These are phyloP conservation scores for Gerris lacustris DNA, from an alignment of 2,888 invertebrate species.

Conservation along the genomic window DNA sequence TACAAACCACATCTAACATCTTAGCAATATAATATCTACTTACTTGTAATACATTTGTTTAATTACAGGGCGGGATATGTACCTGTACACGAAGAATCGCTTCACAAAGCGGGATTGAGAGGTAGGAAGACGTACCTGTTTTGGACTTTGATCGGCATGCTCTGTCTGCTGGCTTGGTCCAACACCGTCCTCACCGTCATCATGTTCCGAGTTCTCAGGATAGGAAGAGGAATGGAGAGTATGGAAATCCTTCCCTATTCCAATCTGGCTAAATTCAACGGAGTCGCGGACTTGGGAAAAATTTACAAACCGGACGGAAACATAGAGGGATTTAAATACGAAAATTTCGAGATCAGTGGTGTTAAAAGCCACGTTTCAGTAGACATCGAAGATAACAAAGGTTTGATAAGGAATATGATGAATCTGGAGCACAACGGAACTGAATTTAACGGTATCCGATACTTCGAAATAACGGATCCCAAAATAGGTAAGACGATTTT, in stretches of 20 bases:
- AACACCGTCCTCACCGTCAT: slow-evolving; percentile 69
- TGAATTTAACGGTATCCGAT: slow-evolving; percentile 52
- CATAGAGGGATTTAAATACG: slow-evolving; percentile 42
- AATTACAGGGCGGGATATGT: slow-evolving; percentile 29
- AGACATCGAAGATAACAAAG: slow-evolving; percentile 34
- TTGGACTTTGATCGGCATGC: slow-evolving; percentile 61
- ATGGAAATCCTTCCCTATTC: slow-evolving; percentile 67
- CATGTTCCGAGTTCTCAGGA: slow-evolving; percentile 63
- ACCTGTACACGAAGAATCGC: slow-evolving; percentile 27
- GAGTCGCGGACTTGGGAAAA: slow-evolving; percentile 60
- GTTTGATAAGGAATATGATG: slow-evolving; percentile 37
- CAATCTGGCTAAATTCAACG: slow-evolving; percentile 63
- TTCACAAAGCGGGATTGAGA: slow-evolving; percentile 23
- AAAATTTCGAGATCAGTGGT: slow-evolving; percentile 38
- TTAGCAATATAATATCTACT: too few species aligned
- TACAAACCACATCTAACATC: too few species aligned
- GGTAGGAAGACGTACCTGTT: slow-evolving; percentile 38
- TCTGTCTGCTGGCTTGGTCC: slow-evolving; percentile 57
- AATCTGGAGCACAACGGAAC: slow-evolving; percentile 54
- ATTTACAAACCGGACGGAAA: slow-evolving; percentile 59
- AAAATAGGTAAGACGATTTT: slow-evolving; percentile 53
- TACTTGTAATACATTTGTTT: too few species aligned
- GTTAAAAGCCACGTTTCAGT: slow-evolving; percentile 36
- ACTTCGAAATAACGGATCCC: slow-evolving; percentile 57
- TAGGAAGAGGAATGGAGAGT: slow-evolving; percentile 70